Evolutionary conservation across 1,140 invertebrate species (phyloP), one percentile per base, ranked within the genome.

Genomic region (Spodoptera frugiperda): DNA sequence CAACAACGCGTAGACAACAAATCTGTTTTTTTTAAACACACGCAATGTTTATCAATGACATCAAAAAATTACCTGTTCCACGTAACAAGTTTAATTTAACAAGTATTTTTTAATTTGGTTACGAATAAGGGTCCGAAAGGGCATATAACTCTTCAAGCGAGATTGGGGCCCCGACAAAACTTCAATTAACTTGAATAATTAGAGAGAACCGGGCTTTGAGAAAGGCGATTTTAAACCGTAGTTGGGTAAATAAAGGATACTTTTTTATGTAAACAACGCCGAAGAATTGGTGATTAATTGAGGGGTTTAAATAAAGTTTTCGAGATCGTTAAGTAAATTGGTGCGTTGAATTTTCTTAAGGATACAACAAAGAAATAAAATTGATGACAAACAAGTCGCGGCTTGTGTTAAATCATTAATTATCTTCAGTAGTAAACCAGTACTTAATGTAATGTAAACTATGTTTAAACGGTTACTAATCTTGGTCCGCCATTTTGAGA

Each of bases 131-230:
- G 54, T 73, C 39, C 70, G 12, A 72, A 72, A 19, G 15, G 54
- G 39, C 70, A 33, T 48, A 59, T 59, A 73, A 57, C 70, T 73
- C 33, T 67, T 57, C 54, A 46, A 59, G 70, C 54, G 39, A 49
- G 39, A 48, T 48, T 57, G 39, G 63, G 63, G 30, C n/a, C 57
- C 21, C 17, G 63, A 82, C 75, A 78, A 77, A 82, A 80, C 63
- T 80, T 77, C 80, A 82, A 84, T 80, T 80, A 82, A 76, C 55
- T 78, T 77, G 78, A 84, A 82, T 82, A 84, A 84, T 84, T 84
- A 78, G 73, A 71, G 59, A 68, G 46, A 51, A 53, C 54, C 11
- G 53, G 74, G 15, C 14, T 33, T 68, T 51, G 10, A 25, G 19
- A 46, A 33, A 53, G n/a, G 48, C 14, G 5, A 2, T n/a, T 63